These are phyloP conservation scores for Mystacides longicornis DNA, from an alignment of 2,888 invertebrate genomes.

Conservation along the genomic window DNA sequence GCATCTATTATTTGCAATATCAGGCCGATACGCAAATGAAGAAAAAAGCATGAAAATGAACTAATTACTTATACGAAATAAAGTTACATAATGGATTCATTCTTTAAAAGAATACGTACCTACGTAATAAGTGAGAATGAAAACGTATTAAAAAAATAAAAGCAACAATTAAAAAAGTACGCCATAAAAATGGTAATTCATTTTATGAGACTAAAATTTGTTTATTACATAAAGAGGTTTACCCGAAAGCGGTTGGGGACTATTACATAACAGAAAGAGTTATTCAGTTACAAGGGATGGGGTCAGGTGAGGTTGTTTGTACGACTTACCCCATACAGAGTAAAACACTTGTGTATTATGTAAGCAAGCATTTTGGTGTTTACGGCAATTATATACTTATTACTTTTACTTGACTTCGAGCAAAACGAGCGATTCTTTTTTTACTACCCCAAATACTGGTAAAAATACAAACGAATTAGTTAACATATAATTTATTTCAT, in stretches of 20 bases:
- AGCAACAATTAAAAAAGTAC: background rate
- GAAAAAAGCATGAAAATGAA: background rate
- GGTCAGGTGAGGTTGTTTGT: too few species aligned
- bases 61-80: background rate
- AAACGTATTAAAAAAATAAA: background rate
- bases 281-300: background rate
- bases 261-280: conserved; percentile 2
- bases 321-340: too few species aligned
- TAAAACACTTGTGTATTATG: too few species aligned
- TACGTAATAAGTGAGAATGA: background rate
- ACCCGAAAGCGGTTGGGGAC: background rate
- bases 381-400: too few species aligned
- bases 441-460: too few species aligned
- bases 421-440: too few species aligned
- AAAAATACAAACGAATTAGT: too few species aligned
- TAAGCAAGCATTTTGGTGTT: too few species aligned
- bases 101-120: background rate
- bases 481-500: too few species aligned
- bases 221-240: background rate
- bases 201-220: background rate
- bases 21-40: background rate
- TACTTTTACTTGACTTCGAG: too few species aligned
- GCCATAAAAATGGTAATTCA: background rate
- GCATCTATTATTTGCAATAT: background rate
- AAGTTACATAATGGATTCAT: background rate